Evolutionary conservation across 2,113 vertebrate genomes (phyloP), one percentile per base, ranked within the genome.

Genomic region (Penelope pileata): DNA sequence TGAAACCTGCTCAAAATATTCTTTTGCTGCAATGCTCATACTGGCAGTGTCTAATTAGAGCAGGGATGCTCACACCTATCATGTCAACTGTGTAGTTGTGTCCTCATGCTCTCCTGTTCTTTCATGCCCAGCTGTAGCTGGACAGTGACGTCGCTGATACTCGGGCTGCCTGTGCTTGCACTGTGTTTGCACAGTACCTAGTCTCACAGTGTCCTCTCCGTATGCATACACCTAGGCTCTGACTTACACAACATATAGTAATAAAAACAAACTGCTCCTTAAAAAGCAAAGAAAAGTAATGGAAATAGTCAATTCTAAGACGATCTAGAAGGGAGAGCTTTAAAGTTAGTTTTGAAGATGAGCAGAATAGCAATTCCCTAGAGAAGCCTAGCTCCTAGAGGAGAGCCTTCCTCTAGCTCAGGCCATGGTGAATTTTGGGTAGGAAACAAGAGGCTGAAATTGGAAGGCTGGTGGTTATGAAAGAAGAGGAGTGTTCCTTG

Each of bases 221-320:
- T 21, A 58, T 4, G 16, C 2, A 1, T 18, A 24, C 0, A 0
- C 7, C 26, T 56, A 34, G 17, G 5, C 6, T 78, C 43, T 43
- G 18, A 36, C 13, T 50, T 64, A 23, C 0, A 4, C 16, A 19
- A 42, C 7, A 34, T 9, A n/a, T 3, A 21, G 16, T 8, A 64
- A 36, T 24, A 40, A 69, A 70, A 72, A 2, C 12, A 69, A 66
- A 14, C 2, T 54, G 9, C 5, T 12, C 7, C 29, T 84, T 73
- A 34, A 63, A 84, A 70, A 18, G 51, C 56, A 63, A 62, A 48
- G 34, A 64, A 86, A 59, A 60, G 9, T 23, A 82, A 81, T 23
- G 17, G 47, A 75, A 84, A 70, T 8, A 48, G 32, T 32, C 14
- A 32, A 26, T 9, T 42, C 42, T 22, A 75, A 75, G 84, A 48